These are phyloP conservation scores for Galbula dea DNA, from an alignment of 2,113 vertebrate genomes.

Conservation along the genomic window DNA sequence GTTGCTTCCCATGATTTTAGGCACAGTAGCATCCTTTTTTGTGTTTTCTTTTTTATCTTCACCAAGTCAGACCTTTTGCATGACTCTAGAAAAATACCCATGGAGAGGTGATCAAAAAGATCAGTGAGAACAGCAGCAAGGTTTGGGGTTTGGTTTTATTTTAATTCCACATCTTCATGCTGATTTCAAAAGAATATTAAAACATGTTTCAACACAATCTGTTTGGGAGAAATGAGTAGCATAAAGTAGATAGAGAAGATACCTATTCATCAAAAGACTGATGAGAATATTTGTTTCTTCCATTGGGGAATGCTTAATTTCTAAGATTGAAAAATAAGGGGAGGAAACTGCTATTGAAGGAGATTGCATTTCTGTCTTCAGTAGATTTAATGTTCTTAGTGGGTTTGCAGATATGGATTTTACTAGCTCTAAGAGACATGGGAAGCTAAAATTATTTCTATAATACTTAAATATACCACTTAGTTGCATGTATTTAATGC, in stretches of 20 bases:
- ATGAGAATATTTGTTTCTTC: not conserved
- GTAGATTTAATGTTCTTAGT: not conserved
- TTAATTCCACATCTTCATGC: not conserved
- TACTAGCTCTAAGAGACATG: not conserved
- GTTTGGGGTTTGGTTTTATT: not conserved
- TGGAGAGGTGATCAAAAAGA: not conserved
- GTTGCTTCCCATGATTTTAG: not conserved
- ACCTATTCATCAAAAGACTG: not conserved
- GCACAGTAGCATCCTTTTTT: not conserved
- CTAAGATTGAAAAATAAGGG: slow-evolving; percentile 2
- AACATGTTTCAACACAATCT: not conserved
- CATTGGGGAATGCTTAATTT: not conserved
- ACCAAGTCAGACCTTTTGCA: not conserved
- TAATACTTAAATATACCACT: not conserved
- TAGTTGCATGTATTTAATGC: not conserved
- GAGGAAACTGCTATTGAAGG: not conserved
- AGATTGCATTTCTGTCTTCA: not conserved
- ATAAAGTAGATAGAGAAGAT: not conserved
- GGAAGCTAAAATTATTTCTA: not conserved
- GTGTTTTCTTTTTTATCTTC: not conserved
- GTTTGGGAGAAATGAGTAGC: not conserved
- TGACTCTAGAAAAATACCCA: not conserved
- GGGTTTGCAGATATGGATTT: not conserved
- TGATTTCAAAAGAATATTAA: not conserved
- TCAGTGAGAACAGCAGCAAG: not conserved